Evolutionary conservation across 1,140 invertebrate species (phyloP), one percentile per base, ranked within the genome.

Genomic region (Galendromus occidentalis): DNA sequence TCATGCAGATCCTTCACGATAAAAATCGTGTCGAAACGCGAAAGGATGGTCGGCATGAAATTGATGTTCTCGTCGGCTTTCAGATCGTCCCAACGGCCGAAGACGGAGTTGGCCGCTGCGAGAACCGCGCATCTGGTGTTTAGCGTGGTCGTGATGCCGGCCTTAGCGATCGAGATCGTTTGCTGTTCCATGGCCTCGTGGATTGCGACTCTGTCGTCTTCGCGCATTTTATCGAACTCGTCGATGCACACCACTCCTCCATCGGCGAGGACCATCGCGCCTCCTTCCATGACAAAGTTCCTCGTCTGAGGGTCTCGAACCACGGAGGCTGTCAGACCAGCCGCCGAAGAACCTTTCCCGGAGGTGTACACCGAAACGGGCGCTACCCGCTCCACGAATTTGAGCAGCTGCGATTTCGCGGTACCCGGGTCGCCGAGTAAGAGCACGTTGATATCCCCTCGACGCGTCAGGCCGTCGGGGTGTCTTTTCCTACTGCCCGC

Each of bases 111-210:
- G 1, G 96, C 96, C 7, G 96, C 96, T 22, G 96, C 96, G 51
- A 99, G 77, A 9, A 99, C 94, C 0, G 94, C 95, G 77, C 96
- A 99, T 6, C 95, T 82, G 0, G 94, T 96, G 76, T 99, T 99
- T 18, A 99, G 75, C 0, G 95, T 98, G 1, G 95, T 98, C 2
- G 94, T 98, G 67, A 99, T 98, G 18, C 95, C 96, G 70, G 96
- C 91, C 80, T 99, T 99, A 1, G 96, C 96, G 73, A 99, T 98
- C 2, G 94, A 98, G 71, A 99, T 99, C 0, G 96, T 99, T 76
- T 99, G 96, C 73, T 99, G 96, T 76, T 99, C 96, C 96, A 99
- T 99, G 39, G 95, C 96, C 79, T 99, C 96, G 73, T 99, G 96
- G 75, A 99, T 99, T 20, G 95, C 95, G 1, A 98, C 95, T 70